Evolutionary conservation across 2,888 invertebrate genomes (phyloP).

Genomic region (Spodoptera picta): DNA sequence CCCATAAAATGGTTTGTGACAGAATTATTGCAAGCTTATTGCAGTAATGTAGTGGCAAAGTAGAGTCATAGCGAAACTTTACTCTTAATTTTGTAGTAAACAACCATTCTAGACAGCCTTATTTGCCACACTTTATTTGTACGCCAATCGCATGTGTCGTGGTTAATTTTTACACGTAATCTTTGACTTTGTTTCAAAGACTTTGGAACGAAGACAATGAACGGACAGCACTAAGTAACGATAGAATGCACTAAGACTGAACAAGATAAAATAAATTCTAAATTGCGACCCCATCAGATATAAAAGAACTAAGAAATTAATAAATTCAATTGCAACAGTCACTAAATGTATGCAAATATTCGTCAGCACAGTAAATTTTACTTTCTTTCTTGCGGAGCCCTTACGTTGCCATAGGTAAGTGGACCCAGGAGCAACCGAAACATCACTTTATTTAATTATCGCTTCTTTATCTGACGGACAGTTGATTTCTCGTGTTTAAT

Average conservation of each 20-base stretch:
- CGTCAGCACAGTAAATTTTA: slow-evolving; percentile 87
- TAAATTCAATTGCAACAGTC: slow-evolving; percentile 73
- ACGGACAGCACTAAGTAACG: slow-evolving; percentile 44
- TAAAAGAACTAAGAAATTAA: slow-evolving; percentile 54
- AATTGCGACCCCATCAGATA: slow-evolving; percentile 34
- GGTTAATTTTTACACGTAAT: slow-evolving; percentile 57
- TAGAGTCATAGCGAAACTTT: slow-evolving; percentile 89
- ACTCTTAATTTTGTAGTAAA: slow-evolving; percentile 81
- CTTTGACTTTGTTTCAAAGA: slow-evolving; percentile 44
- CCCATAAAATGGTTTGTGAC: slow-evolving; percentile 45
- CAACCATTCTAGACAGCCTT: slow-evolving; percentile 72
- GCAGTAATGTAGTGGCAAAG: slow-evolving; percentile 85
- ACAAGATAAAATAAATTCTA: slow-evolving; percentile 27
- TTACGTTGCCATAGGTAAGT: slow-evolving; percentile 88
- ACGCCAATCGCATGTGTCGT: slow-evolving; percentile 80
- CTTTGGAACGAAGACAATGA: slow-evolving; percentile 33
- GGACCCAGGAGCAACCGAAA: slow-evolving; percentile 79
- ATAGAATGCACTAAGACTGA: slow-evolving; percentile 45
- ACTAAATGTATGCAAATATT: slow-evolving; percentile 74
- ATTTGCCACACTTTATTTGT: slow-evolving; percentile 84
- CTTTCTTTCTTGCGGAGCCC: slow-evolving; percentile 89
- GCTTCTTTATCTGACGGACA: slow-evolving; percentile 72
- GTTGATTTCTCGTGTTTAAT: slow-evolving; percentile 71
- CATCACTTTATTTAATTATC: slow-evolving; percentile 75
- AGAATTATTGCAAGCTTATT: slow-evolving; percentile 73